A percentile compares a stretch with the other conserved stretches of the same genome.
Evolutionary conservation across 2,888 invertebrate genomes (phyloP).

Genomic region (Heliconius erato): DNA sequence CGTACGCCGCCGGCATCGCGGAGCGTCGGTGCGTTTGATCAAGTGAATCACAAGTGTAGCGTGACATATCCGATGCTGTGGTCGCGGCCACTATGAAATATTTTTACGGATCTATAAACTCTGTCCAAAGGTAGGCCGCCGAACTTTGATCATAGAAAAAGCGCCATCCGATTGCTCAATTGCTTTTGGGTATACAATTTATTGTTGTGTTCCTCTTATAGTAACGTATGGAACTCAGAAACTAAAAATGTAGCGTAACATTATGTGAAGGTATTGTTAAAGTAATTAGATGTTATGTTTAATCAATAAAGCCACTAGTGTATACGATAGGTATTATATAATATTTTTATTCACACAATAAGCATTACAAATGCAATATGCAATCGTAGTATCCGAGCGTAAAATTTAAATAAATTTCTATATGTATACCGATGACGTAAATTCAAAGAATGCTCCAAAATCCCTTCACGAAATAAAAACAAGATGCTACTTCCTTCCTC

Average conservation of each 20-base stretch:
- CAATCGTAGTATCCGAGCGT: background rate
- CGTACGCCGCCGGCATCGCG: conserved; percentile 68
- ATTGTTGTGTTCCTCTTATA: background rate
- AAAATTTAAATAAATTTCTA: conserved; percentile 11
- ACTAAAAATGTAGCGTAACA: background rate
- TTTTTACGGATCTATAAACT: conserved; percentile 74
- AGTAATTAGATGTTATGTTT: background rate
- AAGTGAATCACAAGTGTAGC: conserved; percentile 70
- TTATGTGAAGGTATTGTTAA: background rate
- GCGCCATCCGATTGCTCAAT: conserved; percentile 35
- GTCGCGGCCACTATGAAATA: conserved; percentile 61
- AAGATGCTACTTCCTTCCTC: conserved; percentile 78
- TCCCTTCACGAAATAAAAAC: conserved; percentile 58
- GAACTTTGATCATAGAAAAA: conserved; percentile 43
- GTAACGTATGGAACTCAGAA: background rate
- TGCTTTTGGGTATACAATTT: conserved; percentile 20
- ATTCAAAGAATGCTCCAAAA: conserved; percentile 42
- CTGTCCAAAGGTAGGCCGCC: conserved; percentile 53
- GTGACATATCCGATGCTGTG: conserved; percentile 76
- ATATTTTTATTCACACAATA: conserved; percentile 6
- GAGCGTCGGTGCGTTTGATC: conserved; percentile 75
- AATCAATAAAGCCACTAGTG: background rate
- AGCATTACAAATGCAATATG: conserved; percentile 8
- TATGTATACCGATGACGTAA: conserved; percentile 14
- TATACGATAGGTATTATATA: background rate